Percentiles rank a stretch among this genome's conserved stretches.
phyloP scores from a whole-genome alignment of 2,888 invertebrate species.

The Latheticus oryzae region DNA sequence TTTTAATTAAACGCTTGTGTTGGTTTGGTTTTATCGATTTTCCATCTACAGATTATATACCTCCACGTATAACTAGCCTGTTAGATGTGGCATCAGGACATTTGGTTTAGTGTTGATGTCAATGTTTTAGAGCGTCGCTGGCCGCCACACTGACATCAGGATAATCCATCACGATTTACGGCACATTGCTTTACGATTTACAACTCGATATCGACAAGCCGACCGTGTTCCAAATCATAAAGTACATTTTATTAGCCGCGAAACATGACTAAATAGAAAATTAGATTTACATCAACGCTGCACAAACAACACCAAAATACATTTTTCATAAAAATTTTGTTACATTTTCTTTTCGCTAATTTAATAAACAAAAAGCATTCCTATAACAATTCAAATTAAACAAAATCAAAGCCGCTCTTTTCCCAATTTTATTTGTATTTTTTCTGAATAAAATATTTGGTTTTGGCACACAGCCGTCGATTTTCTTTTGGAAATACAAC shows the following conservation, averaged over 20 bases:
- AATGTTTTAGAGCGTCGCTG: slow-evolving; percentile 55
- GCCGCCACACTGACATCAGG: slow-evolving; percentile 56
- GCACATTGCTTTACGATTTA: slow-evolving; percentile 61
- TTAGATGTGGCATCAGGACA: slow-evolving; percentile 36
- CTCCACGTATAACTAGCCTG: slow-evolving; percentile 35
- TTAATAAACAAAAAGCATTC: too few relatives aligned
- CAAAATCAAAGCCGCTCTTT: too few relatives aligned
- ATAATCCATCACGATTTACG: slow-evolving; percentile 66
- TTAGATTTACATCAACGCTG: too few relatives aligned
- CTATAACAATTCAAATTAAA: too few relatives aligned
- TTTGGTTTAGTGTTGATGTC: slow-evolving; percentile 54
- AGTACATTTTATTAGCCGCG: slow-evolving; percentile 48
- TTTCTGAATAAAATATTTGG: slow-evolving; percentile 1
- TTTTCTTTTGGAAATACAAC: slow-evolving; percentile 32
- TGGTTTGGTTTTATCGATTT: slow-evolving; percentile 33
- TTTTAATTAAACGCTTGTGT: slow-evolving; percentile 28
- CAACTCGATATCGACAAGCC: slow-evolving; percentile 56
- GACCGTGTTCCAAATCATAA: slow-evolving; percentile 53
- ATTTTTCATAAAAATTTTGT: too few relatives aligned
- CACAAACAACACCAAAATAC: too few relatives aligned
- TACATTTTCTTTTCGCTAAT: too few relatives aligned
- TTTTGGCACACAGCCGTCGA: slow-evolving; percentile 21
- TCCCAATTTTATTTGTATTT: slow-evolving; percentile 1
- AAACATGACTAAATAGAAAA: slow-evolving; percentile 28
- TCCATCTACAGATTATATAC: slow-evolving; percentile 28